Percentiles rank a stretch among this genome's conserved stretches.
Conservation (phyloP, 2,797 vertebrate genomes). For the Labroides dimidiatus region DNA sequence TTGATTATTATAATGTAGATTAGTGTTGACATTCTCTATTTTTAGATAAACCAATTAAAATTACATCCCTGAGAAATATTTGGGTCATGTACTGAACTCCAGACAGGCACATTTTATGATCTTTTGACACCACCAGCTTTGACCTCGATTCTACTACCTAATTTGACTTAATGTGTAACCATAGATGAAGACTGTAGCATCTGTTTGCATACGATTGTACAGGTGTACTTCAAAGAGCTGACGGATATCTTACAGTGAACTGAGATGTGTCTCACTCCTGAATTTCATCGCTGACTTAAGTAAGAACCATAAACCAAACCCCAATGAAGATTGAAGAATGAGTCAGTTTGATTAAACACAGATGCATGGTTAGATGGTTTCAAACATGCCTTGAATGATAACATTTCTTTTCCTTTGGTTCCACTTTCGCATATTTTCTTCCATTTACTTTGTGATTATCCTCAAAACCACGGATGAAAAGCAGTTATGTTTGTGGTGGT, state of each 20-base stretch:
- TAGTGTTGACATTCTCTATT: too few species aligned
- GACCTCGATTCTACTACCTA: too few species aligned
- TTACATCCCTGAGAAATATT: too few species aligned
- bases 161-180: not conserved
- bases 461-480: constrained; percentile 22
- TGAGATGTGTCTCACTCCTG: not conserved
- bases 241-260: too few species aligned
- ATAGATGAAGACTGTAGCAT: not conserved
- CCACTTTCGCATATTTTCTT: constrained; percentile 10
- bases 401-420: not conserved
- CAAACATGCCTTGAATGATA: constrained; percentile 8
- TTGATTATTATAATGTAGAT: too few species aligned
- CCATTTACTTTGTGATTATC: constrained; percentile 25
- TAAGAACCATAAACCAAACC: not conserved
- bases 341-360: not conserved
- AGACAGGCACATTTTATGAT: too few species aligned
- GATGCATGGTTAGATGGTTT: constrained; percentile 4
- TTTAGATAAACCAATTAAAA: too few species aligned
- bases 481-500: constrained; percentile 33
- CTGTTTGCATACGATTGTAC: not conserved
- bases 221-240: not conserved
- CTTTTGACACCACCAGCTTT: too few species aligned
- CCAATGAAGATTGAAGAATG: too few species aligned
- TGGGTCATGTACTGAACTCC: too few species aligned
- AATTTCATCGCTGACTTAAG: too few species aligned